Base-by-base conservation (phyloP, 1,140 invertebrate genomes). In the Nasonia giraulti region DNA sequence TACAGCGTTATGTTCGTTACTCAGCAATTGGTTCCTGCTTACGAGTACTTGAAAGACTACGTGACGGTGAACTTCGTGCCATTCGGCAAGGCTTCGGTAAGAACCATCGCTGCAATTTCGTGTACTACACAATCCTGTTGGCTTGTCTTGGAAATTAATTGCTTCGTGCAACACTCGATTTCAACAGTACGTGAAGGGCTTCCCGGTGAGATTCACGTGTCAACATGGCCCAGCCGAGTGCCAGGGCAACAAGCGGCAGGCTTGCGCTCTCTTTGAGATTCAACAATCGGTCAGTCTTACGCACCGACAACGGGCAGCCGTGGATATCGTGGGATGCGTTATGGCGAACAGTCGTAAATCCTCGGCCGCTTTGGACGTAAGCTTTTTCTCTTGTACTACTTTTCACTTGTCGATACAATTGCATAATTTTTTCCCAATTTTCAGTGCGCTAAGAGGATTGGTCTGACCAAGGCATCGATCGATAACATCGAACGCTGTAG, bases 31-130 rank as follows among this genome's bases (percentile, higher is more conserved):
- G 71, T 85, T 31, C 89, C 89, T 5, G 80, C 85, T 23, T 91
- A 91, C 47, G 11, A 82, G 1, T 0, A 23, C 11, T 73, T 92
- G 17, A 89, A 90, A 81, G 76, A 89, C 69, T 82, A 89, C 76
- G 68, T 92, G 5, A 83, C 83, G 0, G 14, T 91, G 23, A 89
- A 85, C 40, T 89, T 91, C 0, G 55, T 92, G 73, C 91, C 97
- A 1, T 98, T 96, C 89, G 97, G 97, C 85, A 97, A 97, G 93
- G 96, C 97, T 10, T 77, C 89, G 88, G 95, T 96, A 92, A 93
- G 91, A 91, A n/a, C 1, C 20, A 7, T 20, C 5, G 55, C 55
- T 8, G 55, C 55, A 20, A 20, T 62, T 55, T 55, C 50, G 4
- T 55, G 4, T 55, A 20, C 12, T 55, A 20, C 12, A 20, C 50